Evolutionary conservation across 2,797 vertebrate genomes (phyloP), one percentile per base, ranked within the genome.

Genomic region (Lerista edwardsae): DNA sequence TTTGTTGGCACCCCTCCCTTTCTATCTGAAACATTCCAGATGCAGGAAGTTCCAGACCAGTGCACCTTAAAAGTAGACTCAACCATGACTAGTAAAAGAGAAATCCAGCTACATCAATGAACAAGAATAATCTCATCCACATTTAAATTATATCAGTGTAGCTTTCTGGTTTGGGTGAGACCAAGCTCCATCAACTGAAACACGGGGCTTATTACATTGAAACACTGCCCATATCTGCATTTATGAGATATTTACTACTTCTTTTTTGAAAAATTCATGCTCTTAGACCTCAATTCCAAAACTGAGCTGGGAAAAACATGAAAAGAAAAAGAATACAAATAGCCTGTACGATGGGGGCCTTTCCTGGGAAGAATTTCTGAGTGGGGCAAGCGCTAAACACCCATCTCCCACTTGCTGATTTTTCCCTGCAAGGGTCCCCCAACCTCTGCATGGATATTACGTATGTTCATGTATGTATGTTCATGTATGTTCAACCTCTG

Each of bases 11-110:
- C 84, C 84, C 75, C 41, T 3, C 0, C 10, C 3, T 85, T 87
- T 80, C 69, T 10, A 34, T 51, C 57, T 87, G 68, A 87, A 87
- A 57, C 0, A 17, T 75, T 2, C 27, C 80, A 84, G 61, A 83
- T 87, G 83, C 79, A 77, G 17, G 67, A 79, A 82, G 79, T 86
- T 78, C 15, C 67, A 89, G 84, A 68, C 23, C 39, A 4, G 57
- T 71, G 4, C 6, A 51, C 64, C 0, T 0, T 1, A 61, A 0
- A 79, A 75, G 67, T 76, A 88, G 62, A 89, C 44, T 9, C 84
- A 76, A 39, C 11, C 64, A 0, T 8, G 81, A 9, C 68, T 79
- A 78, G 14, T 7, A 80, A 88, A 90, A 84, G 17, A 71, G 7
- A 86, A 36, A 41, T 81, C 75, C 73, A 57, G 0, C 44, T 78